Evolutionary conservation across 1,140 invertebrate species (phyloP).

Genomic region (Lasaia peninsularis): DNA sequence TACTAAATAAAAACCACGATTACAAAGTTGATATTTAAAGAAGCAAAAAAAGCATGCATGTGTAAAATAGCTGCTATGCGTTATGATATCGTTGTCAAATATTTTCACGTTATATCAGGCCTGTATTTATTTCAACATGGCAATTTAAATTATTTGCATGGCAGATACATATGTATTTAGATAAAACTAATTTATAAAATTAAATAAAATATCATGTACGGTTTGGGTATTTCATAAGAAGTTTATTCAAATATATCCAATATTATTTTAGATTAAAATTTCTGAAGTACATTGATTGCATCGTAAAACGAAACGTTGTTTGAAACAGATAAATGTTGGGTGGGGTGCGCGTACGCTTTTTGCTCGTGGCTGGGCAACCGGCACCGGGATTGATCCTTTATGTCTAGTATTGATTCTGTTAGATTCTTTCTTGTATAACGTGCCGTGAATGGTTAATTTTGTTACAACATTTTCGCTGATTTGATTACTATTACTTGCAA

Average conservation of each 20-base stretch:
- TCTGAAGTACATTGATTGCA: not conserved
- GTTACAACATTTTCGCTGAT: not conserved
- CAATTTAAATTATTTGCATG: too few relatives aligned
- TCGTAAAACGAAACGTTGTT: constrained; percentile 25
- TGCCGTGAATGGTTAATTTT: not conserved
- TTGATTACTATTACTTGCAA: not conserved
- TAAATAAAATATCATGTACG: too few relatives aligned
- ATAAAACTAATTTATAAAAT: too few relatives aligned
- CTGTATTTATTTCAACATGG: too few relatives aligned
- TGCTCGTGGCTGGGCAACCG: constrained; percentile 47
- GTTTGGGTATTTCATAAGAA: not conserved
- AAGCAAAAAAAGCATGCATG: too few relatives aligned
- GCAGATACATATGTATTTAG: too few relatives aligned
- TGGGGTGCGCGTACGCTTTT: constrained; percentile 63
- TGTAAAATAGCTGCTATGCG: too few relatives aligned
- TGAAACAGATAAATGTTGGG: constrained; percentile 44
- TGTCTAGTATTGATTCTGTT: constrained; percentile 48
- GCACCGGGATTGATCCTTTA: constrained; percentile 37
- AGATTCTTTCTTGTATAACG: constrained; percentile 34
- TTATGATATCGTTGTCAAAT: too few relatives aligned
- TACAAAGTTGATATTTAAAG: too few relatives aligned
- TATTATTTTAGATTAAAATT: not conserved
- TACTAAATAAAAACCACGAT: too few relatives aligned
- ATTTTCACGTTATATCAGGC: too few relatives aligned
- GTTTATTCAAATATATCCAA: not conserved